phyloP scores from a whole-genome alignment of 2,113 vertebrate genomes.

The Stomatorhinus ivindoensis region DNA sequence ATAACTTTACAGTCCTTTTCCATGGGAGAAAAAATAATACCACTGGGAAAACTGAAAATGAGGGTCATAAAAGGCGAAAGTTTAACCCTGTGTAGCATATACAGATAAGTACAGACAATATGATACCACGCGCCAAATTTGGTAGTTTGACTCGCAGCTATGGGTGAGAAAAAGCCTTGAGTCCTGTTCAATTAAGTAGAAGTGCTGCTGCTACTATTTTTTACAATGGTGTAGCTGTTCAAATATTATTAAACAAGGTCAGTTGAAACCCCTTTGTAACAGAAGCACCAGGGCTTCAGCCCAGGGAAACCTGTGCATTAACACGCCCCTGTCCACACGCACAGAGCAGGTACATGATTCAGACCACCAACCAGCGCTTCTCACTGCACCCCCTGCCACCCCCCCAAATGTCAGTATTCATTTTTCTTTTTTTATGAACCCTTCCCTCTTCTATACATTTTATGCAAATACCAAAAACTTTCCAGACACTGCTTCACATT shows the following conservation, averaged over 20 bases:
- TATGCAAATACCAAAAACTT: not conserved
- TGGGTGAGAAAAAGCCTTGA: not conserved
- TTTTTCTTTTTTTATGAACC: not conserved
- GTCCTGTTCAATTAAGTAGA: not conserved
- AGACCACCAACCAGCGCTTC: not conserved
- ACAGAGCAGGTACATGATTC: not conserved
- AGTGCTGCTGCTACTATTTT: not conserved
- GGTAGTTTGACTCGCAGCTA: not conserved
- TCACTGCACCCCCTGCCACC: not conserved
- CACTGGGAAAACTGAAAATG: not conserved
- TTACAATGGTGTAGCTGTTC: not conserved
- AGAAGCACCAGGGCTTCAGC: not conserved
- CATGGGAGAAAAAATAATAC: not conserved
- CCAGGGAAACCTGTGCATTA: not conserved
- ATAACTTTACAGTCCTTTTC: not conserved
- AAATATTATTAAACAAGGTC: not conserved
- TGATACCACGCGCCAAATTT: not conserved
- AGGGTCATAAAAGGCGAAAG: not conserved
- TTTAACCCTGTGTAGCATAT: not conserved
- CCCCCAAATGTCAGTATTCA: not conserved
- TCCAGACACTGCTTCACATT: not conserved
- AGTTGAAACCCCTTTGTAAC: not conserved
- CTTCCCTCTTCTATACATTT: not conserved
- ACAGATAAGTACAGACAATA: not conserved
- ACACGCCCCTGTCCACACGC: not conserved